phyloP scores from a whole-genome alignment of 2,888 invertebrate species.

The Mamestra brassicae region DNA sequence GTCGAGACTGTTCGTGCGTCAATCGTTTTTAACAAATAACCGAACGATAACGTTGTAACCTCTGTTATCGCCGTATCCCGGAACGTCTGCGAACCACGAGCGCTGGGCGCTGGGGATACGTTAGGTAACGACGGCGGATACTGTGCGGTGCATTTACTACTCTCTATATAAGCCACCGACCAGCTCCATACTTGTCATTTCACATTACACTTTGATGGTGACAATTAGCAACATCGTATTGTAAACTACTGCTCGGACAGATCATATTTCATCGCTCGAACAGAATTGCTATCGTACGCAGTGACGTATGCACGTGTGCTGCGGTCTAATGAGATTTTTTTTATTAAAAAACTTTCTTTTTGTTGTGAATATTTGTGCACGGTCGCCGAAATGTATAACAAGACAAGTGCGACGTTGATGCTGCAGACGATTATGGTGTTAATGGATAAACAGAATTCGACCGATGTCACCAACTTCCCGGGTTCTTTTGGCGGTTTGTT shows the following conservation, averaged over 20 bases:
- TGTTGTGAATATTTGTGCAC: slow-evolving; percentile 56
- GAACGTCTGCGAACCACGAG: slow-evolving; percentile 86
- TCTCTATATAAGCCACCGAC: slow-evolving; percentile 82
- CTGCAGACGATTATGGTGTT: slow-evolving; percentile 89
- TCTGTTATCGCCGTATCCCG: slow-evolving; percentile 88
- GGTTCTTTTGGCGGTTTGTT: slow-evolving; percentile 82
- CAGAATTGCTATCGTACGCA: slow-evolving; percentile 60
- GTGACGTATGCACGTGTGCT: slow-evolving; percentile 67
- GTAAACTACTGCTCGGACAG: slow-evolving; percentile 48
- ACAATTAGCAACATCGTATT: slow-evolving; percentile 70
- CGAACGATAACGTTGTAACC: slow-evolving; percentile 86
- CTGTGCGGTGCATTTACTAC: slow-evolving; percentile 76
- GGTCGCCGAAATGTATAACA: slow-evolving; percentile 82
- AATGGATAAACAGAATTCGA: slow-evolving; percentile 88
- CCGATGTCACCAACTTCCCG: slow-evolving; percentile 83
- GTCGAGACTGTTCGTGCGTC: slow-evolving; percentile 88
- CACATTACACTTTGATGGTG: slow-evolving; percentile 73
- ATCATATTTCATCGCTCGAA: slow-evolving; percentile 72
- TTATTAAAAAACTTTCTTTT: slow-evolving; percentile 31
- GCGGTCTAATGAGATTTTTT: slow-evolving; percentile 30
- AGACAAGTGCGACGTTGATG: slow-evolving; percentile 88
- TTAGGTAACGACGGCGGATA: slow-evolving; percentile 75
- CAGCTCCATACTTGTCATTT: slow-evolving; percentile 77
- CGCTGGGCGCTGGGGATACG: slow-evolving; percentile 79
- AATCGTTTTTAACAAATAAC: slow-evolving; percentile 88